Evolutionary conservation across 1,140 invertebrate species (phyloP), one percentile per base, ranked within the genome.

Genomic region (Drosophila albomicans): DNA sequence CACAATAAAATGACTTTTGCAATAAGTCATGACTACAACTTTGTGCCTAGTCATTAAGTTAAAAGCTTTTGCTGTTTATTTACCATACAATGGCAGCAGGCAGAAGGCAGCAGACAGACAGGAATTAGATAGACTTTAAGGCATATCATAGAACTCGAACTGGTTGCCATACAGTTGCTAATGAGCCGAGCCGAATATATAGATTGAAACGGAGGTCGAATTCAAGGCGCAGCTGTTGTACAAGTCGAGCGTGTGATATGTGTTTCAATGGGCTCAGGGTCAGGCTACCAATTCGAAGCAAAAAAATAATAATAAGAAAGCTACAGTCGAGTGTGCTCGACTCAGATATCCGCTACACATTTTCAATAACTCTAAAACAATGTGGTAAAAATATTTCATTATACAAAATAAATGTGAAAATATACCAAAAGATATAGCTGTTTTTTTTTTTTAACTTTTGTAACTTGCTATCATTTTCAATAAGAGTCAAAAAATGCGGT

Each of bases 11-110:
- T 51, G 51, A 35, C 38, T 59, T 67, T 61, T 46, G 41, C 51
- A 15, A 56, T 71, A 62, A 51, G 68, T 30, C 10, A 30, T 38
- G 32, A 32, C 43, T 62, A 30, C 30, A 20, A 46, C 20, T 43
- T 41, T 75, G 51, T 48, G 49, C 15, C 43, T 13, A 58, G 59
- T 71, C 79, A 86, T 86, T 86, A 86, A 51, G 70, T 58, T 86
- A 75, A 85, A 78, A 85, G 82, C 78, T 61, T 78, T 78, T 49
- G 41, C 45, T 49, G 30, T 69, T 74, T 59, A 69, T 69, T 45
- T 41, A 15, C 5, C 56, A 59, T 10, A 63, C 41, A 51, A 45
- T n/a, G 20, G 38, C 11, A 45, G 32, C 6, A 45, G 20, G 0
- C 20, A 25, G 15, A 15, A 15, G 20, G 38, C 11, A 45, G 32